Percentiles rank a stretch among this genome's conserved stretches.
Evolutionary conservation across 2,888 invertebrate genomes (phyloP).

Genomic region (Tortrix viridana): DNA sequence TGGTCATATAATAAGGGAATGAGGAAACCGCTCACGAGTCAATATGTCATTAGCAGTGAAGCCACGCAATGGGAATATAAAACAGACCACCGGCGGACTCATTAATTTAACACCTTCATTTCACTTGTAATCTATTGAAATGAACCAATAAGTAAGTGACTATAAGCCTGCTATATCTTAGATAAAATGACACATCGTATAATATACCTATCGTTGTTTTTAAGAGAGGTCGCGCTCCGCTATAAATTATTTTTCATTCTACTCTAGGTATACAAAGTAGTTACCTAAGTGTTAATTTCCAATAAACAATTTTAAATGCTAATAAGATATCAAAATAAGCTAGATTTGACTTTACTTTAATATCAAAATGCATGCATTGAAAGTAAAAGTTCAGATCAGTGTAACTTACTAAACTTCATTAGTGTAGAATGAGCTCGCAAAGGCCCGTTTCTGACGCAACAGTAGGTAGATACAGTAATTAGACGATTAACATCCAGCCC

Average conservation of each 20-base stretch:
- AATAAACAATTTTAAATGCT: too few relatives aligned
- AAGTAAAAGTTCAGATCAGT: not conserved
- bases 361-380: not conserved
- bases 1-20: conserved; percentile 45
- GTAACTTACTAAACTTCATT: conserved; percentile 16
- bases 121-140: conserved; percentile 9
- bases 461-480: conserved; percentile 38
- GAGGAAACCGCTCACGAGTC: conserved; percentile 49
- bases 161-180: too few relatives aligned
- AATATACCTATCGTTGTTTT: too few relatives aligned
- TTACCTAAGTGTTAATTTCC: too few relatives aligned
- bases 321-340: too few relatives aligned
- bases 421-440: conserved; percentile 28
- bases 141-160: not conserved
- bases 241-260: not conserved
- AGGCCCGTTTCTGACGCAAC: conserved; percentile 38
- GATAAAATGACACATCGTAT: too few relatives aligned
- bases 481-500: conserved; percentile 45
- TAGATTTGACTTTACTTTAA: too few relatives aligned
- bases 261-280: not conserved
- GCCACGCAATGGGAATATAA: conserved; percentile 37
- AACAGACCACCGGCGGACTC: conserved; percentile 42
- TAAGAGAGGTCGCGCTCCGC: too few relatives aligned
- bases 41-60: conserved; percentile 31
- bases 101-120: conserved; percentile 48